Evolutionary conservation across 1,140 invertebrate genomes (phyloP).

Genomic region (Heliconius eleuchia): DNA sequence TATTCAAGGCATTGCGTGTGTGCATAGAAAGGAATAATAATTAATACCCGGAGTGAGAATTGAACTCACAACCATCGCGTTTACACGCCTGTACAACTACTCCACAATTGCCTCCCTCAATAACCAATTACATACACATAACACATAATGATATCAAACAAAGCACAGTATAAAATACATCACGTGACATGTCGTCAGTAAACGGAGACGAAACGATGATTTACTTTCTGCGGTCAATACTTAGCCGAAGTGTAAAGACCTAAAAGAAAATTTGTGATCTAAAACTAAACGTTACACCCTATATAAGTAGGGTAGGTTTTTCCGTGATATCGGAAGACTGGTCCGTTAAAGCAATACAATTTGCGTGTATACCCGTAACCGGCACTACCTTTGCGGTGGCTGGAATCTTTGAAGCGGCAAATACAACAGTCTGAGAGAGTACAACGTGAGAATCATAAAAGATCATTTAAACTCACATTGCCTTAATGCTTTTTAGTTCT

Average conservation of each 20-base stretch:
- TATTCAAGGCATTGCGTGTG: no score
- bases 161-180: constrained; percentile 18
- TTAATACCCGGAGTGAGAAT: no score
- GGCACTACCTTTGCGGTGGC: constrained; percentile 53
- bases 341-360: constrained; percentile 58
- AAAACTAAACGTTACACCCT: constrained; percentile 23
- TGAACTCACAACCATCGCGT: no score
- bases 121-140: neutral
- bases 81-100: no score
- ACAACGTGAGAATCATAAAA: constrained; percentile 43
- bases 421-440: constrained; percentile 46
- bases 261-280: constrained; percentile 15
- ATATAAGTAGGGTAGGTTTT: constrained; percentile 29
- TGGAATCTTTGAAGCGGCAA: constrained; percentile 48
- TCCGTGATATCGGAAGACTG: neutral
- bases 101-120: neutral
- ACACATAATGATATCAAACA: neutral
- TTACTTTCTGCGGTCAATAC: constrained; percentile 59
- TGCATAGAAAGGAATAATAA: no score
- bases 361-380: constrained; percentile 55
- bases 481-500: constrained; percentile 36
- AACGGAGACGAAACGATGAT: constrained; percentile 23
- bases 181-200: constrained; percentile 46
- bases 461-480: constrained; percentile 31
- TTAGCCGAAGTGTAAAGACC: constrained; percentile 36